Conservation (phyloP, 2,113 vertebrate genomes). For the Callocephalon fimbriatum region DNA sequence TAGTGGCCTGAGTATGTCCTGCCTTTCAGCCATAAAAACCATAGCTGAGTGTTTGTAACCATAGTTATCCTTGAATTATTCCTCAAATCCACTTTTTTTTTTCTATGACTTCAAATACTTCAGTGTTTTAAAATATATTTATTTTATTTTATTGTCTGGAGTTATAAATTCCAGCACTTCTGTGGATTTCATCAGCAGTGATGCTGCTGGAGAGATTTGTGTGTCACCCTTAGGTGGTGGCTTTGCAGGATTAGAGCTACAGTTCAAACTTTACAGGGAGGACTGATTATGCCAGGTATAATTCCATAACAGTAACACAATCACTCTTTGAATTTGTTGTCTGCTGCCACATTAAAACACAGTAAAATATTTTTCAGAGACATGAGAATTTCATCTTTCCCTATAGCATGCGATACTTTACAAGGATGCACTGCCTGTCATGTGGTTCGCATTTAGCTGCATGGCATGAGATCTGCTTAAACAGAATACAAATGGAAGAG, state of each 20-base stretch:
- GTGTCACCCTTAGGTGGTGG: background rate
- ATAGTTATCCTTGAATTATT: background rate
- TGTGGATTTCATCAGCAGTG: background rate
- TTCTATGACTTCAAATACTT: background rate
- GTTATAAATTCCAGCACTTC: background rate
- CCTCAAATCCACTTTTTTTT: background rate
- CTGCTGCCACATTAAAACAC: background rate
- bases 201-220: background rate
- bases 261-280: background rate
- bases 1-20: background rate
- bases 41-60: background rate
- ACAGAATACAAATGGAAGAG: background rate
- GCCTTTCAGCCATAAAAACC: background rate
- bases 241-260: background rate
- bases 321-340: background rate
- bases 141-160: background rate
- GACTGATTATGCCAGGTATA: background rate
- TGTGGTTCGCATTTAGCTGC: background rate
- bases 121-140: background rate
- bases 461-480: background rate
- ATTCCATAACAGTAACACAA: background rate
- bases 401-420: background rate
- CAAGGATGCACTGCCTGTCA: background rate
- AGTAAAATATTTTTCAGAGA: background rate
- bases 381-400: background rate